Evolutionary conservation across 2,113 vertebrate species (phyloP).

Genomic region (Jacana jacana): DNA sequence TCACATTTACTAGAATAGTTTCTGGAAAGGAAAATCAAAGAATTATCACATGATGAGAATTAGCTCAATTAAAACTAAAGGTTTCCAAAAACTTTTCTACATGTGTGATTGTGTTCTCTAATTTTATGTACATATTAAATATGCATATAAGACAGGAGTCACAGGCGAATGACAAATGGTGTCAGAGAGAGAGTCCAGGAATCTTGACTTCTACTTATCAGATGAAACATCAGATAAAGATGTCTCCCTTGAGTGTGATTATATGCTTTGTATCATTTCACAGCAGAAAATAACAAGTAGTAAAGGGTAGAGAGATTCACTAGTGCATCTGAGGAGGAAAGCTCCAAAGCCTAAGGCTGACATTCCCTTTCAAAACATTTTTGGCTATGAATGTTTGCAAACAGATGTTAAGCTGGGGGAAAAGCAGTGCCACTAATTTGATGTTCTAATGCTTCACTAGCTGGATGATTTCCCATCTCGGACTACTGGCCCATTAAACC

Average conservation of each 20-base stretch:
- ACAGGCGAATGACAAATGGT: neutral
- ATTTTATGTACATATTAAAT: neutral
- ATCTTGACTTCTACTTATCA: neutral
- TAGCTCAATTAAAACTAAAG: neutral
- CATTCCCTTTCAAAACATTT: conserved; percentile 25
- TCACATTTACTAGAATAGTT: neutral
- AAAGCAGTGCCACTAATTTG: conserved; percentile 14
- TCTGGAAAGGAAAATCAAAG: neutral
- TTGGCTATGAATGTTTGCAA: neutral
- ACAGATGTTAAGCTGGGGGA: conserved; percentile 24
- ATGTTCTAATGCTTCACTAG: conserved; percentile 27
- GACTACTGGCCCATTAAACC: conserved; percentile 48
- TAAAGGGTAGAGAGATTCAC: neutral
- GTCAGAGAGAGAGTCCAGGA: neutral
- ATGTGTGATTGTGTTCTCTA: neutral
- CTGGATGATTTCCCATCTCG: conserved; percentile 49
- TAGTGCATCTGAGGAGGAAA: neutral
- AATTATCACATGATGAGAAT: neutral
- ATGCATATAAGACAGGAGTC: neutral
- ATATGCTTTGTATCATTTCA: neutral
- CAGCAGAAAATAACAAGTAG: conserved; percentile 7
- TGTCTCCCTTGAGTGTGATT: neutral
- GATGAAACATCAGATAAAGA: neutral
- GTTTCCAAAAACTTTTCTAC: neutral
- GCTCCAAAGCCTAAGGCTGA: conserved; percentile 18